Evolutionary conservation across 2,888 invertebrate genomes (phyloP).

Genomic region (Lordiphosa andalusiaca): DNA sequence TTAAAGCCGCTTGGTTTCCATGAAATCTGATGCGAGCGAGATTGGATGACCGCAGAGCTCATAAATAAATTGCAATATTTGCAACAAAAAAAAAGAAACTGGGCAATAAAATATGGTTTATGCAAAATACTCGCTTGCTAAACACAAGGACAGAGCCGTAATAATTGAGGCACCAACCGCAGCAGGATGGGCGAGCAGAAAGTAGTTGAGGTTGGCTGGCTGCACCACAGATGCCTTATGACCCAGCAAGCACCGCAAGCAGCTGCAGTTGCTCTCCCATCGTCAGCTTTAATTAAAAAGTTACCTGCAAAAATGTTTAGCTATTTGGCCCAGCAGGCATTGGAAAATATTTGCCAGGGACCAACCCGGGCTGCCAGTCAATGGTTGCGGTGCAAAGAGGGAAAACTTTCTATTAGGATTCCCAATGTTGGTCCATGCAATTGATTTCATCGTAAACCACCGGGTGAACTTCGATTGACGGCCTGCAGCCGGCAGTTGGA

Average conservation of each 20-base stretch:
- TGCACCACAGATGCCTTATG: background rate
- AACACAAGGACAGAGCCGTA: background rate
- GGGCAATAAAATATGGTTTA: background rate
- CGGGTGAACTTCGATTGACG: conserved; percentile 52
- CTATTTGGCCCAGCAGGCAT: conserved; percentile 46
- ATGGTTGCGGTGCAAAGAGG: conserved; percentile 41
- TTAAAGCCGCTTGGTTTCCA: too few relatives aligned
- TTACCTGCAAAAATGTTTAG: conserved; percentile 64
- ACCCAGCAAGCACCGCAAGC: background rate
- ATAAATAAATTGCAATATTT: conserved; percentile 6
- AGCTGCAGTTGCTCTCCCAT: conserved; percentile 3
- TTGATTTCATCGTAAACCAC: conserved; percentile 31
- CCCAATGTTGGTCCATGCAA: conserved; percentile 35
- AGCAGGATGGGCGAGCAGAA: conserved; percentile 4
- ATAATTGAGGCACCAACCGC: conserved; percentile 4
- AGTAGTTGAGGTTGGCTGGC: background rate
- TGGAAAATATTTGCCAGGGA: conserved; percentile 14
- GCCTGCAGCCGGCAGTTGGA: conserved; percentile 39
- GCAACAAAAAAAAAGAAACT: too few relatives aligned
- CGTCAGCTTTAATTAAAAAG: conserved; percentile 62
- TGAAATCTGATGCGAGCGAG: too few relatives aligned
- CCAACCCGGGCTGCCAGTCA: conserved; percentile 51
- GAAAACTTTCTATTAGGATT: conserved; percentile 35
- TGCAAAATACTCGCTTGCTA: background rate
- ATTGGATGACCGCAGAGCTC: background rate